Evolutionary conservation across 1,140 invertebrate species (phyloP), one percentile per base, ranked within the genome.

Genomic region (Drosophila pallidifrons): DNA sequence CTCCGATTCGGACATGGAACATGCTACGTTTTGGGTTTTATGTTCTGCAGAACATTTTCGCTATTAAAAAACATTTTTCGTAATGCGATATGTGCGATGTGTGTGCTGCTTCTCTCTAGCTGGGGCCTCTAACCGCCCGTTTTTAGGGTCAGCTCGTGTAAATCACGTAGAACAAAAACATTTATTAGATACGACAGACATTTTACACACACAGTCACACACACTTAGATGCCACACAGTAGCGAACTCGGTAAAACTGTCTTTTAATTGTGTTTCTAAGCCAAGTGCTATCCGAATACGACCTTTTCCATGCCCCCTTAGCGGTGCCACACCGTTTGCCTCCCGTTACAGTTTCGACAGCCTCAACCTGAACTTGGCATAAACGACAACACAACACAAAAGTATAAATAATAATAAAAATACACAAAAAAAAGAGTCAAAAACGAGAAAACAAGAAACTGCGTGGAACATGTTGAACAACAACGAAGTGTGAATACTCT

Each of bases 191-290:
- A 38, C 35, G 35, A 38, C 6, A 38, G 35, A 38, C 6, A 38
- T 5, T 11, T 38, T 10, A 38, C 67, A 30, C 32, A 69, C 59
- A 25, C 20, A 25, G 3, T 3, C 20, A 75, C 59, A 61, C 7
- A 46, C 43, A 30, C 10, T 32, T 32, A 25, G 20, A 25, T 25
- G 20, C 20, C 20, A 38, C 35, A 38, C 35, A 38, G 32, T 32
- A 59, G 38, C 11, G 41, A 43, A 13, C 35, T 5, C 7, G 38
- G 4, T 51, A 71, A 59, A 57, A 61, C 59, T 64, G 49, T 71
- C 60, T 66, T 87, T 87, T 88, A 87, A 88, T 87, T 87, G 82
- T 87, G 82, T 87, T 87, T 87, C 82, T 87, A 87, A 87, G 77
- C 82, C 82, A 87, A 88, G 72, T 82, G 68, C 55, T 13, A 49